Evolutionary conservation across 2,888 invertebrate genomes (phyloP).

Genomic region (Drosophila nigritarsus): DNA sequence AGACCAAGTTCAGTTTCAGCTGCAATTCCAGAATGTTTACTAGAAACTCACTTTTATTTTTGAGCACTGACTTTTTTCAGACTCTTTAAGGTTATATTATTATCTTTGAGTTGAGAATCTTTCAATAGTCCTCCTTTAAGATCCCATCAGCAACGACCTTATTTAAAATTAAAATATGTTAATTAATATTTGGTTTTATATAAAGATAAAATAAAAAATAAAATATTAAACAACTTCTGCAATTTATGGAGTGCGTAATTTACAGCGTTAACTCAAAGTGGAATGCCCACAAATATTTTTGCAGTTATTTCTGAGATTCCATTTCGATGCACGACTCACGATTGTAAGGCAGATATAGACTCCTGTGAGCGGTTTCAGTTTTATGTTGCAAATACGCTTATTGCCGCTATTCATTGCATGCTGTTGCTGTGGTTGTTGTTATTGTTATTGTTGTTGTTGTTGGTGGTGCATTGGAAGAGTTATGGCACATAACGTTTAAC

Average conservation of each 20-base stretch:
- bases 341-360: background rate
- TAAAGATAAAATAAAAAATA: background rate
- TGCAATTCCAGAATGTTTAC: background rate
- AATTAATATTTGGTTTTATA: background rate
- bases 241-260: background rate
- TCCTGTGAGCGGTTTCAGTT: background rate
- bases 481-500: constrained; percentile 70
- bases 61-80: background rate
- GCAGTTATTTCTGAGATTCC: background rate
- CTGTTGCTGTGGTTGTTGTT: constrained; percentile 39
- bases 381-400: constrained; percentile 15
- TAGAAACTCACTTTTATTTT: background rate
- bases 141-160: background rate
- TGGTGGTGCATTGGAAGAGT: constrained; percentile 48
- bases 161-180: background rate
- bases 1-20: background rate
- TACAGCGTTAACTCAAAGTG: background rate
- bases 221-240: background rate
- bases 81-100: background rate
- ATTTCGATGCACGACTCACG: constrained; percentile 19
- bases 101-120: background rate
- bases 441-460: constrained; percentile 7
- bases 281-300: background rate
- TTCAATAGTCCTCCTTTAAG: background rate
- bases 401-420: constrained; percentile 1